phyloP scores from a whole-genome alignment of 2,113 vertebrate genomes.

The Phaethon lepturus region DNA sequence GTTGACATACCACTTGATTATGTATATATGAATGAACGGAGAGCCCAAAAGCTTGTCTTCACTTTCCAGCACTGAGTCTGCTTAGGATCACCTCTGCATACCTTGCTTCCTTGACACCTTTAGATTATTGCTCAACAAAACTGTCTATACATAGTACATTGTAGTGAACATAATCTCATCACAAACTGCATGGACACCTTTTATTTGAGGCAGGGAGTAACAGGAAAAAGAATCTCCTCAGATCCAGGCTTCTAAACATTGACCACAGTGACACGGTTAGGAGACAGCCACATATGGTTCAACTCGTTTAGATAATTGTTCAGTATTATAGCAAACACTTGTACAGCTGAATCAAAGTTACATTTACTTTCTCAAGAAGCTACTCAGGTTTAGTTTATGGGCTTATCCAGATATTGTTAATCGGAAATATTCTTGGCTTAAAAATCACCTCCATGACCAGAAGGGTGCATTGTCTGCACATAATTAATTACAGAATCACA shows the following conservation, averaged over 20 bases:
- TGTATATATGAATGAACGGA: neutral
- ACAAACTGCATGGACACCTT: neutral
- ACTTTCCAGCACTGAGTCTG: neutral
- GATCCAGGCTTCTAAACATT: neutral
- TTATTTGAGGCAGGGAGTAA: neutral
- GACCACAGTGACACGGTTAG: neutral
- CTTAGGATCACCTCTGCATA: neutral
- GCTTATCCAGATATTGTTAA: neutral
- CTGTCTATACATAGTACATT: neutral
- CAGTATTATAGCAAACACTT: neutral
- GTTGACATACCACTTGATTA: neutral
- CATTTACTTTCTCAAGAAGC: neutral
- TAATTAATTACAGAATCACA: conserved; percentile 12
- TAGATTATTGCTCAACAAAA: neutral
- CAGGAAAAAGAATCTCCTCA: neutral
- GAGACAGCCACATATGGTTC: accelerated
- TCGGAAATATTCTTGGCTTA: neutral
- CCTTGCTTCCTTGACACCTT: neutral
- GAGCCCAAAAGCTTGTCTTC: neutral
- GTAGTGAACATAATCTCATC: neutral
- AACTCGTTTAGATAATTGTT: neutral
- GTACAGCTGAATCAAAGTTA: neutral
- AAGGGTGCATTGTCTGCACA: conserved; percentile 65
- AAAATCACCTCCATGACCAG: conserved; percentile 40
- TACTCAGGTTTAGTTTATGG: conserved; percentile 11